Evolutionary conservation across 1,140 invertebrate genomes (phyloP).

Genomic region (Papilio machaon): DNA sequence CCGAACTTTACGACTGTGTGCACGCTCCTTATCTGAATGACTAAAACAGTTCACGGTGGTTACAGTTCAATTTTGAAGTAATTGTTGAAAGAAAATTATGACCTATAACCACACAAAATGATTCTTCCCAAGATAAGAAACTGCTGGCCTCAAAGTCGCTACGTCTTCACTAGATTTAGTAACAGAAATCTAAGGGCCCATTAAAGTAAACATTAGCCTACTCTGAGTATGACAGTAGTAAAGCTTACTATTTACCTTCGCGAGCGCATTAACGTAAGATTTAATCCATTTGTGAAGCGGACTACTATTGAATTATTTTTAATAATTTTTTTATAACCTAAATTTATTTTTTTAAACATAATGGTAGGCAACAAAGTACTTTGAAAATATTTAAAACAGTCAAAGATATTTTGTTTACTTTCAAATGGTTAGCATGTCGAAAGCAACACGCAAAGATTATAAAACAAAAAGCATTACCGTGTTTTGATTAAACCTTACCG

Average conservation of each 20-base stretch:
- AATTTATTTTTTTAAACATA: background rate
- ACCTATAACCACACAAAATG: background rate
- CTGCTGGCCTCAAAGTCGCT: background rate
- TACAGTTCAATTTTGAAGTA: background rate
- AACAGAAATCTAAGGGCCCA: no score
- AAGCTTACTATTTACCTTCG: no score
- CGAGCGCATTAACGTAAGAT: no score
- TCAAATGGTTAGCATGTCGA: conserved; percentile 34
- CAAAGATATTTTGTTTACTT: background rate
- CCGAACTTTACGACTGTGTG: conserved; percentile 36
- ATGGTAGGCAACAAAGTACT: background rate
- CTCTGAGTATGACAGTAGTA: no score
- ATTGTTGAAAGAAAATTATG: background rate
- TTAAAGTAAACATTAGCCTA: no score
- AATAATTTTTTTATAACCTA: background rate
- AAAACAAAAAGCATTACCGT: conserved; percentile 55
- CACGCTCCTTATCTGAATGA: conserved; percentile 41
- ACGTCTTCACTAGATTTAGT: no score
- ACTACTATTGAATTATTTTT: no score
- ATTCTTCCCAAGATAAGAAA: background rate
- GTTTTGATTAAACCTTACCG: conserved; percentile 55
- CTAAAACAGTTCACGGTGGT: conserved; percentile 25
- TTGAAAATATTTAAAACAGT: background rate
- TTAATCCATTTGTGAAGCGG: no score
- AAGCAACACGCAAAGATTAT: conserved; percentile 39